Evolutionary conservation across 2,113 vertebrate species (phyloP).

Genomic region (Oncorhynchus keta): DNA sequence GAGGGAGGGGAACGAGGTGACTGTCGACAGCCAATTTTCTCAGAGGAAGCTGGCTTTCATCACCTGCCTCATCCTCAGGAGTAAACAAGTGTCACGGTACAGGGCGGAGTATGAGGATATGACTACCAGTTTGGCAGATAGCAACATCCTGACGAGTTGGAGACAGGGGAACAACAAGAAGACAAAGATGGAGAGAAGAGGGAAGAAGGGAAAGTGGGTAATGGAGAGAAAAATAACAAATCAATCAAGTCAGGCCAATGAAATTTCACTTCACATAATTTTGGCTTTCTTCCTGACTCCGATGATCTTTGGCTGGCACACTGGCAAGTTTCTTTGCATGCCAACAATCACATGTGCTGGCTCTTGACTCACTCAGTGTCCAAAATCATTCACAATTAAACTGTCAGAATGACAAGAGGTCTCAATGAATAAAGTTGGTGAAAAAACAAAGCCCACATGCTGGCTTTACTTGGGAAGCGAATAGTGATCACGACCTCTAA

Average conservation of each 20-base stretch:
- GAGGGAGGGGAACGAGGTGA: conserved; percentile 59
- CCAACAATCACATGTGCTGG: conserved; percentile 57
- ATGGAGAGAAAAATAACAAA: conserved; percentile 49
- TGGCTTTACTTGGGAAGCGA: conserved; percentile 28
- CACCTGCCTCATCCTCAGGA: conserved; percentile 68
- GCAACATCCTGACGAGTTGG: conserved; percentile 49
- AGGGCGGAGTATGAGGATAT: conserved; percentile 56
- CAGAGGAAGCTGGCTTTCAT: conserved; percentile 73
- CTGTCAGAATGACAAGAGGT: conserved; percentile 49
- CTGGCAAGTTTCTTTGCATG: conserved; percentile 43
- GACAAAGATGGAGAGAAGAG: conserved; percentile 36
- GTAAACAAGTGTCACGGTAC: conserved; percentile 74
- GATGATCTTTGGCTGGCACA: conserved; percentile 53
- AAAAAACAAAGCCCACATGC: conserved; percentile 22
- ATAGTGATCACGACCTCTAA: conserved; percentile 34
- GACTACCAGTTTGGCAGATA: conserved; percentile 59
- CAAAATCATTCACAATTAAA: conserved; percentile 67
- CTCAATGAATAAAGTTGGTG: conserved; percentile 55
- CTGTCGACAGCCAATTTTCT: conserved; percentile 76
- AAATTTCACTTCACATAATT: conserved; percentile 46
- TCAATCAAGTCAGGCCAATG: conserved; percentile 59
- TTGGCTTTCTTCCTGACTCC: conserved; percentile 45
- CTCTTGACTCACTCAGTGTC: conserved; percentile 47
- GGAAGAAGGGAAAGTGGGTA: conserved; percentile 40
- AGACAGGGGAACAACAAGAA: conserved; percentile 29